Base-by-base conservation (phyloP, 2,113 vertebrate species). In the Peromyscus leucopus region DNA sequence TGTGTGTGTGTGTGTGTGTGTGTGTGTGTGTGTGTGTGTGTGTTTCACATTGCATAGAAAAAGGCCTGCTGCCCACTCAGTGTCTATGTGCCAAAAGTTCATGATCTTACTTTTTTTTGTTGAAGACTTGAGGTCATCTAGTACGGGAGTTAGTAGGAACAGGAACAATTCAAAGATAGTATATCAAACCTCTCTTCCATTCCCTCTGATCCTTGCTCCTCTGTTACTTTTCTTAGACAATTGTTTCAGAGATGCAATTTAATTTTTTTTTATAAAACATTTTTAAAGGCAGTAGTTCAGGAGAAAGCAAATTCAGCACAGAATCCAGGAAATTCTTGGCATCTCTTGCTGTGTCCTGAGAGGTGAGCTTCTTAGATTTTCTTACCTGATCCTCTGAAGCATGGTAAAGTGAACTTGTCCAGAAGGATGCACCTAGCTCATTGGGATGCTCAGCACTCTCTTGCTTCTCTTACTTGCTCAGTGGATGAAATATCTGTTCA, bases 61-160 rank as follows among this genome's bases (percentile, higher is more conserved):
- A 48, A 51, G 67, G 7, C 3, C 21, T 51, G 4, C 51, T 31
- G 0, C 16, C n/a, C 36, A 59, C 84, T 80, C 26, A 12, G 12
- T 61, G 24, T 11, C 67, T 78, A 21, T 21, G 22, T 33, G 0
- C 28, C n/a, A 2, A 46, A 0, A 11, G 5, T 11, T 26, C 3
- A 16, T 31, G 42, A 3, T 51, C 39, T 42, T 31, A 0, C 57
- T 67, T 12, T 21, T 67, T 16, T 15, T 51, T 72, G 33, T 71
- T 55, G 22, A 26, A 82, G 6, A 55, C 3, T 31, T 24, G 48
- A 65, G 9, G 36, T 3, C 28, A 33, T 63, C 15, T 13, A 0
- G 2, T 3, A 3, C 1, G 26, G 24, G 15, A 76, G 1, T 0
- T 3, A 3, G 36, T 4, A 26, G 8, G 1, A 8, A 17, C 1